Evolutionary conservation across 2,113 vertebrate species (phyloP).

Genomic region (Cololabis saira): DNA sequence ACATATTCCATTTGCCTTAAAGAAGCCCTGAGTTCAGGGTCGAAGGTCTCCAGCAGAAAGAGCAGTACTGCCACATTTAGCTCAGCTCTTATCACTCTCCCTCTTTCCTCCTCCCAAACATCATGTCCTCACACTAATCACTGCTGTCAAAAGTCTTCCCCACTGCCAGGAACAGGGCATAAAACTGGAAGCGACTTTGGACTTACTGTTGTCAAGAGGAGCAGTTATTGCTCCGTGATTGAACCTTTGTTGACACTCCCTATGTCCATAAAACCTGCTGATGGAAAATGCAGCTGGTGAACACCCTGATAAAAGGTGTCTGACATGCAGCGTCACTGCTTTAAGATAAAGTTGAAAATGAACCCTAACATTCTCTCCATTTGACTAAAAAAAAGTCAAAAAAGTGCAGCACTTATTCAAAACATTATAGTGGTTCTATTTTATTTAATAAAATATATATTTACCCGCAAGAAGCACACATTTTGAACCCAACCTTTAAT

Average conservation of each 20-base stretch:
- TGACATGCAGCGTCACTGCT: too few relatives aligned
- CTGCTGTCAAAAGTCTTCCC: background rate
- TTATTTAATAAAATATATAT: too few relatives aligned
- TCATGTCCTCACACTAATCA: conserved; percentile 10
- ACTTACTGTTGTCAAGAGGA: conserved; percentile 30
- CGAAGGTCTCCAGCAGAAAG: background rate
- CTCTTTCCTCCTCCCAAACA: conserved; percentile 2
- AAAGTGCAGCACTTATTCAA: too few relatives aligned
- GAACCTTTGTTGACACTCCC: conserved; percentile 35
- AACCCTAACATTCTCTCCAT: too few relatives aligned
- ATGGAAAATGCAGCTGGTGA: background rate
- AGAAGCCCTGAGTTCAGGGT: background rate
- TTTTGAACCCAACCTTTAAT: too few relatives aligned
- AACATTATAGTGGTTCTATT: too few relatives aligned
- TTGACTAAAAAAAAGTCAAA: too few relatives aligned
- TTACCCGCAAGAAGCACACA: too few relatives aligned
- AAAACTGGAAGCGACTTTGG: conserved; percentile 58
- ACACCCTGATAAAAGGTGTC: background rate
- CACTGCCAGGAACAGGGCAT: conserved; percentile 32
- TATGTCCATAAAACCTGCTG: conserved; percentile 38
- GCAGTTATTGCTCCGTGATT: conserved; percentile 29
- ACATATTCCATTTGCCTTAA: too few relatives aligned
- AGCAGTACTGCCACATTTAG: background rate
- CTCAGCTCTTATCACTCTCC: background rate
- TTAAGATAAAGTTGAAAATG: too few relatives aligned